Percentiles rank a stretch among this genome's conserved stretches.
Conservation (phyloP, 2,113 vertebrate genomes). For the Malurus melanocephalus region DNA sequence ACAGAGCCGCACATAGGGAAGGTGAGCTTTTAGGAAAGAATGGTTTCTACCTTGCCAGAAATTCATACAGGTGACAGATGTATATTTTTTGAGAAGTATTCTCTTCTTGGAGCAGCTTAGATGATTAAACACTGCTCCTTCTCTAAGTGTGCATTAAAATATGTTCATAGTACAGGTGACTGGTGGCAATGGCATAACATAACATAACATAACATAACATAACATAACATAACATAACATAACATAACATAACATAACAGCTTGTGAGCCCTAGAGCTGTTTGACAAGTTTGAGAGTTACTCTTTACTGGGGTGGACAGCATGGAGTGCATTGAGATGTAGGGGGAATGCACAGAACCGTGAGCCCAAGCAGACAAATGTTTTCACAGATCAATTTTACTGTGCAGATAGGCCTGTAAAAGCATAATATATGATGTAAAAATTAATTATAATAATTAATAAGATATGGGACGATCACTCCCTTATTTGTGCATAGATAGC, state of each 20-base stretch:
- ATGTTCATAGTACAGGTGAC: not conserved
- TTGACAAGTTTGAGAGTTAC: not conserved
- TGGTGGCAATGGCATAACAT: not conserved
- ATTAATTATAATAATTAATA: not conserved
- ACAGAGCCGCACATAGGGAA: rapidly evolving
- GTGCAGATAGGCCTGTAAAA: not conserved
- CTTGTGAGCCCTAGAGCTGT: not conserved
- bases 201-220: not conserved
- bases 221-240: not conserved
- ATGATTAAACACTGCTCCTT: not conserved
- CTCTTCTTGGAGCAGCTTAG: not conserved
- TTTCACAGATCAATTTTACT: not conserved
- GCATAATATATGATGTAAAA: not conserved
- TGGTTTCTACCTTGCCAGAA: not conserved
- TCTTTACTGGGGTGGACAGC: not conserved
- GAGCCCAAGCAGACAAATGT: not conserved
- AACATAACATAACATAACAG: not conserved
- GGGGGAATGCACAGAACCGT: not conserved
- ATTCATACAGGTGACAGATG: not conserved
- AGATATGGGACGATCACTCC: not conserved
- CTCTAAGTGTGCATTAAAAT: not conserved
- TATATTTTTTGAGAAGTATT: not conserved
- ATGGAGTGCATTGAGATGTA: not conserved
- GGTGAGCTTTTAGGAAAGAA: not conserved
- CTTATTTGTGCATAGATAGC: not conserved